phyloP scores from a whole-genome alignment of 2,888 invertebrate genomes.

The Steinernema hermaphroditum region DNA sequence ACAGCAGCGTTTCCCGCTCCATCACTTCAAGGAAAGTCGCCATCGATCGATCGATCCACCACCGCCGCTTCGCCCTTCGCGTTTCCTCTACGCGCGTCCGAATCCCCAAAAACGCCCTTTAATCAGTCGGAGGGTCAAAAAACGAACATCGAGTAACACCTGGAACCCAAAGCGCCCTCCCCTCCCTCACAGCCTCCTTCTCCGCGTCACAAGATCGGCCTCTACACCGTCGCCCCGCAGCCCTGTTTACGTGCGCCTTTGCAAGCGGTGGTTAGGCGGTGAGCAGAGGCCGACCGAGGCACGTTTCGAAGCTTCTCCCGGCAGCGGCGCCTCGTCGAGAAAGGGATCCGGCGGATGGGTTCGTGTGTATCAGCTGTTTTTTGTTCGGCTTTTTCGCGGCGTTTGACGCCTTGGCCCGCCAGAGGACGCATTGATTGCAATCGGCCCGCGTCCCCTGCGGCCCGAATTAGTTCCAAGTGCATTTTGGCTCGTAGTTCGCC shows the following conservation, averaged over 20 bases:
- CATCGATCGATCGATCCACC: conserved; percentile 8
- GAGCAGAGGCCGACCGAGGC: neutral
- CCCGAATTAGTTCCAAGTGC: neutral
- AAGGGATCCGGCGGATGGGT: neutral
- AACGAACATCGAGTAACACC: neutral
- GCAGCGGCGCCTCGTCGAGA: neutral
- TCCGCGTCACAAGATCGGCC: neutral
- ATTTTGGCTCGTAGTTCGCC: neutral
- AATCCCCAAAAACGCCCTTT: neutral
- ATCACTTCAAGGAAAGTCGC: neutral
- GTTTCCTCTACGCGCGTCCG: neutral
- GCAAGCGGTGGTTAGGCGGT: neutral
- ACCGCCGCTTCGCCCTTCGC: neutral
- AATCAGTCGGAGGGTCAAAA: neutral
- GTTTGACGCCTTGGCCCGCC: conserved; percentile 11
- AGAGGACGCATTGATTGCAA: conserved; percentile 18
- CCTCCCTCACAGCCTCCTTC: neutral
- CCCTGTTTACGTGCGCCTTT: conserved; percentile 4
- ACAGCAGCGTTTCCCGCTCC: neutral
- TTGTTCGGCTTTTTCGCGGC: neutral
- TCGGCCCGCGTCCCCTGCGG: conserved; percentile 4
- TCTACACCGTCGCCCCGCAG: neutral
- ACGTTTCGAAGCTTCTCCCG: neutral
- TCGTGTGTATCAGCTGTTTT: conserved; percentile 16
- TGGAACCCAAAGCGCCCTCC: neutral